Conservation (phyloP, 64 coral and sea anemone species). For the Exaiptasia diaphana region DNA sequence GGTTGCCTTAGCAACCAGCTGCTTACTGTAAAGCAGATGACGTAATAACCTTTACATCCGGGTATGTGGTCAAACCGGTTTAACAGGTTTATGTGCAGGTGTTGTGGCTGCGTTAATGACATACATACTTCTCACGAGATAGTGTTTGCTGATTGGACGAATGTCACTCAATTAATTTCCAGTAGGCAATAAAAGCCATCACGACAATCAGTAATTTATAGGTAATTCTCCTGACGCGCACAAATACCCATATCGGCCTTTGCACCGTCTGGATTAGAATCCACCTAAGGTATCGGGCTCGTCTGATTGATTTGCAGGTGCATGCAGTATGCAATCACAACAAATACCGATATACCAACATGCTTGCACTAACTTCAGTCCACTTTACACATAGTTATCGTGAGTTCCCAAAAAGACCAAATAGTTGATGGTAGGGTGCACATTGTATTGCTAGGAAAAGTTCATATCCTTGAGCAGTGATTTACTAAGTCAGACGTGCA, state of each 20-base stretch:
- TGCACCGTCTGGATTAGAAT: background rate
- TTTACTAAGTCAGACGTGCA: no score
- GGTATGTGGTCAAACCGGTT: slow-evolving; percentile 74
- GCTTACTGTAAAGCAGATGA: slow-evolving; percentile 68
- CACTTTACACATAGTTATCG: no score
- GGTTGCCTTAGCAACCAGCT: slow-evolving; percentile 57
- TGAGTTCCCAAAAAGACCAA: no score
- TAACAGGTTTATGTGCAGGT: slow-evolving; percentile 73
- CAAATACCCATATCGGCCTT: background rate
- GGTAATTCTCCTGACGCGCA: slow-evolving; percentile 21
- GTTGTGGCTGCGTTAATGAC: slow-evolving; percentile 64
- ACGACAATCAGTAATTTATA: slow-evolving; percentile 58
- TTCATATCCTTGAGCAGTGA: no score
- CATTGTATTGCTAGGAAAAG: no score
- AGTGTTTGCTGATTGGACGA: slow-evolving; percentile 52
- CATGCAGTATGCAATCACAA: slow-evolving; percentile 7
- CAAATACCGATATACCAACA: no score
- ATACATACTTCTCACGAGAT: slow-evolving; percentile 72
- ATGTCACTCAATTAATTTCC: slow-evolving; percentile 62
- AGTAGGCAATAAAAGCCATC: slow-evolving; percentile 49
- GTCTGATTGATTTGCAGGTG: background rate
- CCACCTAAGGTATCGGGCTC: background rate
- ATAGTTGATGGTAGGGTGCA: no score
- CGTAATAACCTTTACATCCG: slow-evolving; percentile 70
- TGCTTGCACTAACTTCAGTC: no score